Evolutionary conservation across 2,888 invertebrate species (phyloP), one percentile per base, ranked within the genome.

Genomic region (Eristalis intricaria): DNA sequence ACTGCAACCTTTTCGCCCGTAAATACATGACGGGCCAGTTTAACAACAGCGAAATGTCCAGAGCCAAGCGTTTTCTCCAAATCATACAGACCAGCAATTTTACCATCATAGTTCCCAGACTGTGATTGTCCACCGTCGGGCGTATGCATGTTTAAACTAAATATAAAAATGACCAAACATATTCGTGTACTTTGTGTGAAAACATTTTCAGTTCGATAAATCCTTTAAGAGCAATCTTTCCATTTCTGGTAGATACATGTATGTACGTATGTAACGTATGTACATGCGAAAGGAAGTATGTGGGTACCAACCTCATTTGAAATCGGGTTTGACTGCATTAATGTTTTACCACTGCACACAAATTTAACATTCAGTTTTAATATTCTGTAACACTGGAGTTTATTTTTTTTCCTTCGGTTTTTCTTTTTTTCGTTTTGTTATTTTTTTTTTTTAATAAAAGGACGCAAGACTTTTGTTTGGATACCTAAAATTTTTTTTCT

Each of bases 41-140:
- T 99, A 64, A 99, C 99, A 88, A 99, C 98, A 88, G 99, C 99
- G 94, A 99, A 99, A 94, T 99, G 99, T 83, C 99, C 99, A 85
- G 98, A 97, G 66, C 99, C 99, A 80, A 99, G 95, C 4, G 99
- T 99, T 93, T 98, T 98, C 93, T 98, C 97, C 92, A 99, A 95
- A 94, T 99, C 99, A 94, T 99, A 99, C 70, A 99, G 95, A 78
- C 99, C 99, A 90, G 98, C 98, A 92, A 98, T 98, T 94, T 98
- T 97, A 88, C 97, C 96, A 93, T 97, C 97, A 93, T 96, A 96
- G 83, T 95, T 94, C 65, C 89, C 78, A 63, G 87, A 58, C 68
- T 87, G 79, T 71, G 75, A 69, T 58, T 87, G 87, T 76, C 84
- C 87, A 73, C 79, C 68, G 32, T 87, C 87, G 75, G 80, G 66